Evolutionary conservation across 2,888 invertebrate species (phyloP), one percentile per base, ranked within the genome.

Genomic region (Parnassius apollo): DNA sequence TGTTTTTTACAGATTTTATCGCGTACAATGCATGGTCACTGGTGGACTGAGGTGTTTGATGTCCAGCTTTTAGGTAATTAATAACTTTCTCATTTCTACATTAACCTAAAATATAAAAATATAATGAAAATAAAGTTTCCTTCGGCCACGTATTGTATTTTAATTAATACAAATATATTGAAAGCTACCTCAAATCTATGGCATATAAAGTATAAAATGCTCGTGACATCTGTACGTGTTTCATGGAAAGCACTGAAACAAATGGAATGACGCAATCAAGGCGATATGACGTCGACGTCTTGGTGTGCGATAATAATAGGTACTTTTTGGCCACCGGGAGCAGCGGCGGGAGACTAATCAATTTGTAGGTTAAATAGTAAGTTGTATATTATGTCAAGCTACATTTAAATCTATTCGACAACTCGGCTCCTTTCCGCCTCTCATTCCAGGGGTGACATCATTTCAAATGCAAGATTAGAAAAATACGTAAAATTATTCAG

Each of bases 171-270:
- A 55, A 48, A 13, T 52, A 61, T 52, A 52, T 61, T 51, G 52
- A 46, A 51, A 57, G 45, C 61, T 35, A 51, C 57, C 35, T 45
- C 61, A 35, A 45, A 35, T 35, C 3, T 35, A 7, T 35, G 18
- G 51, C 46, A 46, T 51, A 52, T 61, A 56, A 61, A 46, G 35
- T 42, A 57, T 42, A 61, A 57, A 61, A 42, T 45, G 45, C 42
- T 52, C 57, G 57, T 57, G 51, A 61, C 50, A 56, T 45, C 45
- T 56, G 55, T 60, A 42, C 49, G 8, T 35, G 35, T 45, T 45
- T 49, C 48, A 49, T 49, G 7, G 61, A 45, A 44, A 45, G 51
- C 51, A 46, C 46, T 50, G 60, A 50, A 61, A 35, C 56, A 35
- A 57, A 42, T 42, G 35, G 46, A 46, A 12, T 57, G 61, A 52